phyloP scores from a whole-genome alignment of 1,140 invertebrate genomes.

The Pararge aegeria region DNA sequence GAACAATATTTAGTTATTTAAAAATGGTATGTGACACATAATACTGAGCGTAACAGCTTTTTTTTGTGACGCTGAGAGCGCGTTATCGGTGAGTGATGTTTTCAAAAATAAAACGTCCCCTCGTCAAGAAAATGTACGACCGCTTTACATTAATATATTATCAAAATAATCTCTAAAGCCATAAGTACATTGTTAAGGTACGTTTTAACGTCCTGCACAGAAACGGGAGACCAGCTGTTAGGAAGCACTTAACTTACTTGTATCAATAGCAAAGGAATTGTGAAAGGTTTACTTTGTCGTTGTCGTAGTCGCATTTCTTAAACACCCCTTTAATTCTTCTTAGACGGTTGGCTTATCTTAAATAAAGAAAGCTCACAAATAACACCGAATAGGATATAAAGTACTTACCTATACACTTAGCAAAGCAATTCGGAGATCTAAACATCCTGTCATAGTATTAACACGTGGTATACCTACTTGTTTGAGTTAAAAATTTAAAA shows the following conservation, averaged over 20 bases:
- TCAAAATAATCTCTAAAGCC: slow-evolving; percentile 64
- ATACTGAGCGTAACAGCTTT: slow-evolving; percentile 57
- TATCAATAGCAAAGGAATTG: not conserved
- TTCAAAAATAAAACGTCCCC: slow-evolving; percentile 76
- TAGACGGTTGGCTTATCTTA: slow-evolving; percentile 51
- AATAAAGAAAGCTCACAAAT: slow-evolving; percentile 55
- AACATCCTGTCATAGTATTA: slow-evolving; percentile 69
- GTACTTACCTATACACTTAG: slow-evolving; percentile 65
- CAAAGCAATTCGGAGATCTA: slow-evolving; percentile 56
- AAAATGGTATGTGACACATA: slow-evolving; percentile 61
- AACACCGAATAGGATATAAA: slow-evolving; percentile 68
- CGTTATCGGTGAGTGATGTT: slow-evolving; percentile 76
- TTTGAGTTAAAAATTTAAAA: slow-evolving; percentile 63
- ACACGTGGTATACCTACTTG: slow-evolving; percentile 52
- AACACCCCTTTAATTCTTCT: not conserved
- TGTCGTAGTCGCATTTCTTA: not conserved
- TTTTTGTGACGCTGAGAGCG: slow-evolving; percentile 59
- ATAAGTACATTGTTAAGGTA: slow-evolving; percentile 26
- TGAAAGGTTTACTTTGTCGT: not conserved
- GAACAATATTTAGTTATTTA: slow-evolving; percentile 69
- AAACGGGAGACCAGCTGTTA: not conserved
- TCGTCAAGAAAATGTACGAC: slow-evolving; percentile 59
- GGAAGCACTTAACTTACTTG: not conserved
- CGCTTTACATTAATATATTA: slow-evolving; percentile 73
- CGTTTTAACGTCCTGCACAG: not conserved